Percentiles rank a stretch among this genome's conserved stretches.
Evolutionary conservation across 2,113 vertebrate genomes (phyloP).

Genomic region (Sorex fumeus): DNA sequence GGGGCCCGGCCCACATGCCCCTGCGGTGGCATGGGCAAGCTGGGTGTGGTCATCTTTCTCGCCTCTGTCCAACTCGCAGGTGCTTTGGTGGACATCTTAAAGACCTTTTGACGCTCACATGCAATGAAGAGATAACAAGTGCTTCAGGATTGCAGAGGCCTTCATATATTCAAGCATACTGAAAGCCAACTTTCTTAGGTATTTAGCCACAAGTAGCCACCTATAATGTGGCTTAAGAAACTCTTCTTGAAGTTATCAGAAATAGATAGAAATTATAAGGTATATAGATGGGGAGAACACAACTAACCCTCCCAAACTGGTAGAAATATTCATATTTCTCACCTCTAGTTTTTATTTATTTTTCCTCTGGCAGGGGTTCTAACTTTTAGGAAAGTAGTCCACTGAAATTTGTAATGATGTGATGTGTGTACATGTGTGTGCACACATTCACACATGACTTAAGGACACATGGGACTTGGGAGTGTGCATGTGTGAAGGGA

Average conservation of each 20-base stretch:
- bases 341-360: neutral
- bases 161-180: neutral
- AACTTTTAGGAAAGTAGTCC: neutral
- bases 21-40: slow-evolving; percentile 88
- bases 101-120: neutral
- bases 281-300: neutral
- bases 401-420: neutral
- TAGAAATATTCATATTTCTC: neutral
- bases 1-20: slow-evolving; percentile 88
- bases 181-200: neutral
- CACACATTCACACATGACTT: too few relatives aligned
- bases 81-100: too few relatives aligned
- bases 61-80: accelerated
- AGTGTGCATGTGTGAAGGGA: neutral
- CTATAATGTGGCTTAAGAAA: neutral
- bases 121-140: neutral
- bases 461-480: too few relatives aligned
- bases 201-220: neutral
- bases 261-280: neutral
- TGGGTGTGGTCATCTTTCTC: neutral
- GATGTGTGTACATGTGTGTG: too few relatives aligned
- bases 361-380: neutral
- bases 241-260: neutral
- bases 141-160: neutral
- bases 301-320: neutral